Base-by-base conservation (phyloP, 2,113 vertebrate species). In the Galbula dea region DNA sequence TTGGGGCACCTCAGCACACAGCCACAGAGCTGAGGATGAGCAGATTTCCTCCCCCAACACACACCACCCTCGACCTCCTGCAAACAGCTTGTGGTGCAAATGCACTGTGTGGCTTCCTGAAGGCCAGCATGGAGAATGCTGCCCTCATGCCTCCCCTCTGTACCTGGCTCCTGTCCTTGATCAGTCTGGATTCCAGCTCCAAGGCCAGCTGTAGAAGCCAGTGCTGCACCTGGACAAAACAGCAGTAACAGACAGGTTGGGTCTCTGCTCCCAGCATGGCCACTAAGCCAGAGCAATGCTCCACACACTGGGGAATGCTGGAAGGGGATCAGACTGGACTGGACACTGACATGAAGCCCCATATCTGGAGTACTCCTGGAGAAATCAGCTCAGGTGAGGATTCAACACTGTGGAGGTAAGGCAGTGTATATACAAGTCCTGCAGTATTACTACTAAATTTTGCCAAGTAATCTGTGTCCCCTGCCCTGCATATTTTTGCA, bases 161-260 rank as follows among this genome's bases (percentile, higher is more conserved):
- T 97, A 99, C 99, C 97, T 96, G 98, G 62, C 98, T 98, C 96
- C 94, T 98, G 96, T 99, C 99, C 91, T 99, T 99, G 68, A 86
- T 98, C 83, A 99, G 96, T 88, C 99, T 98, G 83, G 99, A 99
- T 91, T 99, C 98, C 94, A 99, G 96, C 96, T 99, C 99, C 66
- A 98, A 98, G 55, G 99, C 98, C 96, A 99, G 91, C 48, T 99
- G 99, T 94, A 98, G 91, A 32, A 99, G 98, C 99, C 99, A 99
- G 93, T 99, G 97, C 30, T 99, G 98, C 37, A 99, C 98, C 99
- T 99, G 96, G 68, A 95, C 36, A 83, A 72, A 83, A 45, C 7
- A 95, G 52, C 1, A 12, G 19, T 32, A 54, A 87, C 32, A 57
- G 62, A 72, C 24, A 93, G 48, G 21, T 45, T 59, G 32, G 57